Evolutionary conservation across 2,113 vertebrate species (phyloP), one percentile per base, ranked within the genome.

Genomic region (Pedetes capensis): DNA sequence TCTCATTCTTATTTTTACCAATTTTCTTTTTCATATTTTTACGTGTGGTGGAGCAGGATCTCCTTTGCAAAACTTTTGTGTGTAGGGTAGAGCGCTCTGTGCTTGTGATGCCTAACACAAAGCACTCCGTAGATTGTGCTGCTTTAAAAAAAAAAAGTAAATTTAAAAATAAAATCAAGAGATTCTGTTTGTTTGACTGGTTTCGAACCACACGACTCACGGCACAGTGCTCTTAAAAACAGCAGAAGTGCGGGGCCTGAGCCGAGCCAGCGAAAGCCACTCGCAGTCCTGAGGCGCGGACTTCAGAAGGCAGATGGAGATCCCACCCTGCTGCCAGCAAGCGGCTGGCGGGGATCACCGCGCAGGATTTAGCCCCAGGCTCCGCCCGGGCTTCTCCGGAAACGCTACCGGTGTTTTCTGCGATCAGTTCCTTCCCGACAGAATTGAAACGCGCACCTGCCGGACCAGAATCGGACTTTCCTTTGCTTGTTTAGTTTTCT

Each of bases 81-180:
- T 57, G 51, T 14, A 3, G n/a, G 29, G 3, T 25, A 47, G 53
- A 34, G 20, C 2, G 7, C 29, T 4, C 3, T 71, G 16, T 18
- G 27, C 37, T 37, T 68, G n/a, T 14, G 42, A 32, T 20, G 23
- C 42, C 10, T 22, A 11, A 29, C 29, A 68, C 22, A 82, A 89
- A 59, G 37, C 16, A 34, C 8, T 69, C 18, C 4, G 20, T 20
- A 55, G 27, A 34, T 47, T 37, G 49, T 3, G 7, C 53, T 51
- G 9, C 11, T 11, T 51, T 8, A 51, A 42, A 72, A 66, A 71
- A 51, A 42, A 72, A 66, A 71, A 51, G 34, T 42, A 47, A 83
- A 76, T 72, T 82, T 82, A 14, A 89, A 69, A 91, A 82, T 23
- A 88, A 93, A 93, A 22, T 27, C 5, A 66, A 87, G 64, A 87